Evolutionary conservation across 2,888 invertebrate genomes (phyloP).

Genomic region (Amphipoea lucens): DNA sequence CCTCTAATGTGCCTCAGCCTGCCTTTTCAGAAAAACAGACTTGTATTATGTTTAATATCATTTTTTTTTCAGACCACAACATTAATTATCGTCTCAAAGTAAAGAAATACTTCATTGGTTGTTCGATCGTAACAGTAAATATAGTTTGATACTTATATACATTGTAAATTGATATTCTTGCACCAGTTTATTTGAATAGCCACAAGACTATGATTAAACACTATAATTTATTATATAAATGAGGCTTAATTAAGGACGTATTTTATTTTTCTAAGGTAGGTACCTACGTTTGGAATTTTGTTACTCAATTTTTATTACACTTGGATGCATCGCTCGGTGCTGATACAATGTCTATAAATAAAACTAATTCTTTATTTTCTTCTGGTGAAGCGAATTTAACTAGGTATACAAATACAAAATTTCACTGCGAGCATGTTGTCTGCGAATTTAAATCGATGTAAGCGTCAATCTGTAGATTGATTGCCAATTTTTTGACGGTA

Average conservation of each 20-base stretch:
- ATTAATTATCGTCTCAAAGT: conserved; percentile 10
- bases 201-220: conserved; percentile 35
- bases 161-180: conserved; percentile 34
- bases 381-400: neutral
- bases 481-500: conserved; percentile 21
- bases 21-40: too few species aligned
- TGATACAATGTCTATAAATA: conserved; percentile 3
- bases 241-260: conserved; percentile 37
- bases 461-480: conserved; percentile 18
- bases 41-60: neutral
- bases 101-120: neutral
- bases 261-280: conserved; percentile 11
- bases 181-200: conserved; percentile 26
- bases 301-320: conserved; percentile 13
- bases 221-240: conserved; percentile 44
- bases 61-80: neutral
- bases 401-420: neutral
- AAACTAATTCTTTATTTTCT: conserved; percentile 1
- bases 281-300: neutral
- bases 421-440: neutral
- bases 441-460: conserved; percentile 11
- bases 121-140: conserved; percentile 12
- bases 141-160: conserved; percentile 8
- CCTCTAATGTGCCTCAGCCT: neutral
- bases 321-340: neutral